Evolutionary conservation across 2,113 vertebrate species (phyloP).

Genomic region (Poecile atricapillus): DNA sequence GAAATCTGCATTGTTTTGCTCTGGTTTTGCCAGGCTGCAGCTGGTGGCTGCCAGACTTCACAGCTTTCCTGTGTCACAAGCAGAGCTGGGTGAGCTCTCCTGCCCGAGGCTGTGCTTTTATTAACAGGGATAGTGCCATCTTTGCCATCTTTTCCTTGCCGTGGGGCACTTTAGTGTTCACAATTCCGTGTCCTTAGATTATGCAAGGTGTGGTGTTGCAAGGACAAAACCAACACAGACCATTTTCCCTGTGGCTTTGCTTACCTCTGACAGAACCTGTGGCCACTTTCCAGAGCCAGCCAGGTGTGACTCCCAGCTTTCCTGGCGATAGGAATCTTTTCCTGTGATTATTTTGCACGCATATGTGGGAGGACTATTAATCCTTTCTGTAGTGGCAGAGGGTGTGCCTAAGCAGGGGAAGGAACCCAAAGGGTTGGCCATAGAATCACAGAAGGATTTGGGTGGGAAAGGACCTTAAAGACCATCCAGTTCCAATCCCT

Average conservation of each 20-base stretch:
- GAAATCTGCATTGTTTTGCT: neutral
- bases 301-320: neutral
- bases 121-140: neutral
- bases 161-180: neutral
- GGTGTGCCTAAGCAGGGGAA: neutral
- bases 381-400: neutral
- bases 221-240: neutral
- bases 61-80: neutral
- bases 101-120: neutral
- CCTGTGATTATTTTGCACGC: neutral
- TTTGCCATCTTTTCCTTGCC: neutral
- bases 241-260: accelerated
- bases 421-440: neutral
- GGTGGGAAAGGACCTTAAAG: neutral
- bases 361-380: neutral
- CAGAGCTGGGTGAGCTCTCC: neutral
- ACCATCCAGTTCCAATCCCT: neutral
- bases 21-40: neutral
- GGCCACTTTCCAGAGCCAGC: neutral
- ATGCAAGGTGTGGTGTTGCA: neutral
- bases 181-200: neutral
- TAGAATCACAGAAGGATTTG: neutral
- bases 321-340: accelerated
- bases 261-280: neutral
- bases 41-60: neutral